Base-by-base conservation (phyloP, 2,797 vertebrate genomes). In the Poecilia wingei region DNA sequence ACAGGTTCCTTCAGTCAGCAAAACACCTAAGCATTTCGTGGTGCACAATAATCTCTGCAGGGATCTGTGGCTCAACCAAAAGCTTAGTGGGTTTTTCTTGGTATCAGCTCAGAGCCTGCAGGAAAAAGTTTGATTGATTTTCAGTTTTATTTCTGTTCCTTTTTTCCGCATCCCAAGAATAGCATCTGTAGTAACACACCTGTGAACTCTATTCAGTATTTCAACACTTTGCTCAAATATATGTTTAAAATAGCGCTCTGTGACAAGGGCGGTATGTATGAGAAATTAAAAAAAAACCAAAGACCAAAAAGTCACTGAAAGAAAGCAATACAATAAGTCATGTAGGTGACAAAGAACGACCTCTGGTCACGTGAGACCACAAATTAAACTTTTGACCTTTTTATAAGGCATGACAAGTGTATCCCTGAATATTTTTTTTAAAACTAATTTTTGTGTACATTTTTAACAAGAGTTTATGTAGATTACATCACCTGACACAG, bases 41-140 rank as follows among this genome's bases (percentile, higher is more conserved):
- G 73, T 81, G 61, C 33, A 75, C 78, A 81, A n/a, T 84, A 90
- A 85, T 84, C 82, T 80, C 70, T 1, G 0, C 59, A 55, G 75
- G 75, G 77, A 79, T 82, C 59, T 72, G 33, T 64, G 68, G 79
- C 84, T 90, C 87, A 78, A 69, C 83, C 79, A 81, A 83, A 81
- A 84, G 51, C 71, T 80, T 76, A 28, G 39, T 57, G 20, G 68
- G 28, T 76, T 66, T 89, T 71, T 73, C 25, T 81, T 45, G 25
- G 53, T 72, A 61, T 87, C 75, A 79, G 43, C 45, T 20, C 8
- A 33, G 51, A 85, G 31, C 74, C 41, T 43, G 64, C 25, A 72
- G 75, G 72, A 72, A 82, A 82, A 81, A 22, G 64, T 74, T 36
- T 28, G 36, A 72, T 72, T 69, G 20, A 82, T 80, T 87, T 85